Evolutionary conservation across 2,888 invertebrate species (phyloP).

Genomic region (Nebria brevicollis): DNA sequence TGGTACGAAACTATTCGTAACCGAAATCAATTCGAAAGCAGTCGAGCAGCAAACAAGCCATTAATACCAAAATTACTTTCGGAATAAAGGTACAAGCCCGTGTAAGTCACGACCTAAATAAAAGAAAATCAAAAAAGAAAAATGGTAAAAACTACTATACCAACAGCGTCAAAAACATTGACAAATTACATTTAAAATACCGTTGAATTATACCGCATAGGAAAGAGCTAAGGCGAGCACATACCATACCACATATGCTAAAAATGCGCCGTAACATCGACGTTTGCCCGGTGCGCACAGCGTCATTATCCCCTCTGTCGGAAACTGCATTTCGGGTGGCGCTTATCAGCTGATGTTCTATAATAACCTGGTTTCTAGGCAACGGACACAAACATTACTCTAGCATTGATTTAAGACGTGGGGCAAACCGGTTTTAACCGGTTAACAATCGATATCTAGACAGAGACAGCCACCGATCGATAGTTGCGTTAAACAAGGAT

Average conservation of each 20-base stretch:
- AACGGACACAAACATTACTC: conserved; percentile 60
- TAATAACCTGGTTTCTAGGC: conserved; percentile 57
- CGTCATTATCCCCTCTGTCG: conserved; percentile 24
- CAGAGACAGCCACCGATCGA: conserved; percentile 34
- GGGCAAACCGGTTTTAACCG: conserved; percentile 55
- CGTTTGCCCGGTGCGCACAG: conserved; percentile 19
- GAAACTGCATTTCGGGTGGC: conserved; percentile 43
- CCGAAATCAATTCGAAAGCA: conserved; percentile 35
- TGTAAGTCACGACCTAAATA: conserved; percentile 27
- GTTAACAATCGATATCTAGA: conserved; percentile 53
- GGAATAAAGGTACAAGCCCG: conserved; percentile 39
- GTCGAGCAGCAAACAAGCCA: neutral
- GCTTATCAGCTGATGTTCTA: conserved; percentile 47
- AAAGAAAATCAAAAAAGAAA: conserved; percentile 29
- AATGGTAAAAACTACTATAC: conserved; percentile 10
- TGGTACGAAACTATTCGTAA: conserved; percentile 1
- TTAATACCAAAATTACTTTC: conserved; percentile 30
- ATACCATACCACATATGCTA: neutral
- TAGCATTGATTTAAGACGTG: conserved; percentile 59
- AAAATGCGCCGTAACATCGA: conserved; percentile 10
- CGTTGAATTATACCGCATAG: conserved; percentile 40
- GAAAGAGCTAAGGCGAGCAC: neutral
- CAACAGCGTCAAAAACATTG: conserved; percentile 45
- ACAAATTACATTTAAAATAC: conserved; percentile 45
- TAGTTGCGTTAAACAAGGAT: conserved; percentile 27